Base-by-base conservation (phyloP, 2,113 vertebrate genomes). In the Cranoglanis bouderius region DNA sequence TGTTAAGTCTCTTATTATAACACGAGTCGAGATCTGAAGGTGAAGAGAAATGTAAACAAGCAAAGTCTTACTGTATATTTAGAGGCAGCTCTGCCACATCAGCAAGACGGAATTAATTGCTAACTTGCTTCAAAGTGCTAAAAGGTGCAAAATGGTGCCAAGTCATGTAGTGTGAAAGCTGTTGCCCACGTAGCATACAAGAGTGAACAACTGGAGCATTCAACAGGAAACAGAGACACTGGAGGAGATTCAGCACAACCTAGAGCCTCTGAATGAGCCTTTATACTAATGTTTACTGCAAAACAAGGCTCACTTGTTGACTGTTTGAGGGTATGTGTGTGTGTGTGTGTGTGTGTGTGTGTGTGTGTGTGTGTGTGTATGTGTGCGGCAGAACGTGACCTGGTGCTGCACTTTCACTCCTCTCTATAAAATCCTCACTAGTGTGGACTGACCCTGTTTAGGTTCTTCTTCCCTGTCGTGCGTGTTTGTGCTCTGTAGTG, bases 251-350 rank as follows among this genome's bases (percentile, higher is more conserved):
- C 19, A 10, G 77, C n/a, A 16, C 29, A 65, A 82, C 78, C 46
- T 14, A 0, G 6, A 35, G 43, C 46, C 51, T 63, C 43, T 85
- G 72, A 77, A 74, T 53, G 72, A 70, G 88, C 82, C 72, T 80
- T 85, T 85, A 84, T 84, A 38, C 19, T 2, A 61, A 18, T 85
- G 70, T 88, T 88, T 85, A 85, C 57, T 29, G 35, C 24, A 72
- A 84, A 77, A 88, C 87, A 88, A 88, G 70, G 70, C 81, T 51
- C 19, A 2, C 53, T 88, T 88, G 81, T 84, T 83, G 53, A 29
- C 38, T 24, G 14, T 32, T 13, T 53, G 46, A 10, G 0, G n/a
- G 59, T 72, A n/a, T n/a, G 9, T 49, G 46, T 49, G 46, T 49
- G 9, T 49, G 46, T 49, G 46, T 49, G 46, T 49, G 46, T 49